A percentile compares a stretch with the other conserved stretches of the same genome.
These are phyloP conservation scores for Glaucopsyche alexis DNA, from an alignment of 2,888 invertebrate genomes.

Conservation along the genomic window DNA sequence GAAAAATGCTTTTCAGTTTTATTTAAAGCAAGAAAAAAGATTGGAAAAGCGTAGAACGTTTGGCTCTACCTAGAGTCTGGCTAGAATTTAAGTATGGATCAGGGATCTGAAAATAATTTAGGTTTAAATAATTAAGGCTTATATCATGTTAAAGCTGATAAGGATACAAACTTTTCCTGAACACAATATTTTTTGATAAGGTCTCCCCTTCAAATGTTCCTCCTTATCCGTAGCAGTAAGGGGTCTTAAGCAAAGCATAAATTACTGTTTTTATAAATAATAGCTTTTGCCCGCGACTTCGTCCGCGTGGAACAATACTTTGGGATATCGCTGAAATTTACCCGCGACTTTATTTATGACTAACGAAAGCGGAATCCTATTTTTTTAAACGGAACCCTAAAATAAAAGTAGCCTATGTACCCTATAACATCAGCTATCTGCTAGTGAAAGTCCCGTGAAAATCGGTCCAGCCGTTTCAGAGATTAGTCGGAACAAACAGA, in stretches of 20 bases:
- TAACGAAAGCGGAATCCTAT: too few relatives aligned
- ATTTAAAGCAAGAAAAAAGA: neutral
- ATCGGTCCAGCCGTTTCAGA: too few relatives aligned
- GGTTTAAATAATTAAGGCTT: neutral
- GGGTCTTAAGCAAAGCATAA: neutral
- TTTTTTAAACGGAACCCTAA: too few relatives aligned
- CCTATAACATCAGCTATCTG: too few relatives aligned
- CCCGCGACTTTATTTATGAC: too few relatives aligned
- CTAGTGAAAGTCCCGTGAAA: too few relatives aligned
- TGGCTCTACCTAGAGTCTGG: neutral
- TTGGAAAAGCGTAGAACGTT: neutral
- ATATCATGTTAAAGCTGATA: neutral
- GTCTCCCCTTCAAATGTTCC: neutral
- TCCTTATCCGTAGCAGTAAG: neutral
- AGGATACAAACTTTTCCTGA: neutral
- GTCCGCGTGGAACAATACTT: too few relatives aligned
- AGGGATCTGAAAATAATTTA: neutral
- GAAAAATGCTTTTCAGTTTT: neutral
- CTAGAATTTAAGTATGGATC: neutral
- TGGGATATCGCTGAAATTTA: too few relatives aligned
- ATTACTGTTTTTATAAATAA: conserved; percentile 10
- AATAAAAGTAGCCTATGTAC: too few relatives aligned
- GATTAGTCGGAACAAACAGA: too few relatives aligned
- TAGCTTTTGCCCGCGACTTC: too few relatives aligned
- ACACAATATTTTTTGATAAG: neutral